Base-by-base conservation (phyloP, 2,888 invertebrate species). In the Rapana venosa region DNA sequence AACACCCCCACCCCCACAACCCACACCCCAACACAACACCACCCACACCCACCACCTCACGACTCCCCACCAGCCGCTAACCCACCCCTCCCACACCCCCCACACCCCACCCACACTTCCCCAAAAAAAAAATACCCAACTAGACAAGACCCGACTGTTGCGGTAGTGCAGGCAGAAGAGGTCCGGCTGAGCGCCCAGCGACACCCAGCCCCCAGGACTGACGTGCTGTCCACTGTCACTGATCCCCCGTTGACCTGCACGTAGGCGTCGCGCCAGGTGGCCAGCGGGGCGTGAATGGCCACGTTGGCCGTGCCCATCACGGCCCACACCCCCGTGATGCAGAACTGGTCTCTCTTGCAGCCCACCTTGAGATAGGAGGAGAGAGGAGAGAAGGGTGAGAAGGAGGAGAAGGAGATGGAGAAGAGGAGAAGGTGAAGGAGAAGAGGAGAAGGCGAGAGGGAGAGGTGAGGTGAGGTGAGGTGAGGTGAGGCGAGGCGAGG, bases 291-390 rank as follows among this genome's bases (percentile, higher is more conserved):
- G 84, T 58, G 84, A n/a, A 84, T n/a, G 84, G 84, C 84, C 84
- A 84, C 84, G 84, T 84, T 56, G 84, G 35, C n/a, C n/a, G n/a
- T 26, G n/a, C 84, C 84, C 30, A 58, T 4, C 56, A n/a, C 56
- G 56, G 58, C 56, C 84, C 84, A 84, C 56, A 84, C 58, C 84
- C 84, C 84, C n/a, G 84, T 84, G 84, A 84, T 84, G 84, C 84
- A 84, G 56, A 84, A 56, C 84, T 84, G 84, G 58, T 84, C 84
- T 58, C 56, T 13, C 30, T 56, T 56, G 84, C 84, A 84, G 5
- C 56, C 56, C 56, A 84, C 84, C 84, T 84, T 56, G 4, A 0
- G 2, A 11, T 17, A 30, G 32, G 15, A 20, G 20, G 22, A 1
- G 13, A 13, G 15, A 2, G 15, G 61, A 20, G 20, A 61, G 61